Base-by-base conservation (phyloP, 2,797 vertebrate genomes). In the Myotis myotis region DNA sequence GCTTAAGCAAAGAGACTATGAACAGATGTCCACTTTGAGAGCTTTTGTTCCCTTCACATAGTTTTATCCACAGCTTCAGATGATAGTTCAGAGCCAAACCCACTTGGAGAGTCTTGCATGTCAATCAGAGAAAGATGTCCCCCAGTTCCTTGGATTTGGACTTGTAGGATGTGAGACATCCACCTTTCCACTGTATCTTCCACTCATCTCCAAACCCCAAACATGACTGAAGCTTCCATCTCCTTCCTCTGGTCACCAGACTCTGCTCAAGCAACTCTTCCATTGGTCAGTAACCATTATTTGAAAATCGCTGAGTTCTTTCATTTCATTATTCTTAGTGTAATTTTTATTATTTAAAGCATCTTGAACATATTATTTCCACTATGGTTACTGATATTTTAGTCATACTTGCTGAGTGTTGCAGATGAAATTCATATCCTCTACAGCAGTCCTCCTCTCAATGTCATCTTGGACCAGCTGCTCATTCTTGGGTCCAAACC, bases 261-360 rank as follows among this genome's bases (percentile, higher is more conserved):
- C 60, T 87, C 68, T 94, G 62, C 47, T 76, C 28, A 30, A 72
- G 41, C 22, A 83, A 75, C 20, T 79, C 17, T 70, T 49, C n/a
- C 8, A 20, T n/a, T 57, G 66, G 22, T 70, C 30, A 82, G 64
- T 89, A 92, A 71, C 13, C 47, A 75, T 74, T 87, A 89, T 47
- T 62, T 87, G 38, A 93, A 89, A 91, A 64, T 33, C 36, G 19
- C 28, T n/a, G n/a, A 55, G 47, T 57, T 66, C 49, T 70, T 90
- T 84, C 25, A 93, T 81, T 82, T 94, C 10, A 79, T 80, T 95
- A 72, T 79, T 81, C 16, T 80, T 87, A 87, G 64, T 53, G 4
- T 87, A 87, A 83, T 55, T 95, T 82, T 78, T 12, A 6, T 68
- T 72, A 89, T 91, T 74, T 72, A 83, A 79, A 78, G 53, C 25